These are phyloP conservation scores for Pyrrhura leucotis DNA, from an alignment of 2,797 vertebrate species.

Conservation along the genomic window DNA sequence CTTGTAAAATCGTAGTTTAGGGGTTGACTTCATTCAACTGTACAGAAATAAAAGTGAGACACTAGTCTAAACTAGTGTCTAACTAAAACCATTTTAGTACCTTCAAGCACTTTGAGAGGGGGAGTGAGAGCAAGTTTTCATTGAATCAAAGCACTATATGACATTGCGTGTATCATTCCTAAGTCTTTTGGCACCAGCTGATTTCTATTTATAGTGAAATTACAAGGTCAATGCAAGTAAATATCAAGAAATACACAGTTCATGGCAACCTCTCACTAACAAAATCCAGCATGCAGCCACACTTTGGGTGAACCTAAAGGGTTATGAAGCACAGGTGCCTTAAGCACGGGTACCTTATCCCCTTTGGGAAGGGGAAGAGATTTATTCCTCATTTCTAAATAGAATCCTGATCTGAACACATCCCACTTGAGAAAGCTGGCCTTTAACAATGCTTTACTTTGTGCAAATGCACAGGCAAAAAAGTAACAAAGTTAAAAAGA, in stretches of 20 bases:
- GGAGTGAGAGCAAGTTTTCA: neutral
- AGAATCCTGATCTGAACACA: neutral
- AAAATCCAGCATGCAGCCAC: neutral
- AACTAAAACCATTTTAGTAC: neutral
- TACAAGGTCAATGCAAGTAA: neutral
- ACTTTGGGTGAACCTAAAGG: neutral
- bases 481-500: neutral
- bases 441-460: neutral
- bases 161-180: neutral
- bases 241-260: neutral
- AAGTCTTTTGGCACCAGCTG: neutral
- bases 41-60: neutral
- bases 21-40: neutral
- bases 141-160: neutral
- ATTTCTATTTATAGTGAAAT: neutral
- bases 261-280: neutral
- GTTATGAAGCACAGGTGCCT: neutral
- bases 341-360: neutral
- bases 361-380: neutral
- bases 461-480: neutral
- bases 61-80: neutral
- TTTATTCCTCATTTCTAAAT: neutral
- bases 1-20: neutral
- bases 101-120: accelerated
- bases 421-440: neutral